phyloP scores from a whole-genome alignment of 2,888 invertebrate genomes.

The Ophion slaviceki region DNA sequence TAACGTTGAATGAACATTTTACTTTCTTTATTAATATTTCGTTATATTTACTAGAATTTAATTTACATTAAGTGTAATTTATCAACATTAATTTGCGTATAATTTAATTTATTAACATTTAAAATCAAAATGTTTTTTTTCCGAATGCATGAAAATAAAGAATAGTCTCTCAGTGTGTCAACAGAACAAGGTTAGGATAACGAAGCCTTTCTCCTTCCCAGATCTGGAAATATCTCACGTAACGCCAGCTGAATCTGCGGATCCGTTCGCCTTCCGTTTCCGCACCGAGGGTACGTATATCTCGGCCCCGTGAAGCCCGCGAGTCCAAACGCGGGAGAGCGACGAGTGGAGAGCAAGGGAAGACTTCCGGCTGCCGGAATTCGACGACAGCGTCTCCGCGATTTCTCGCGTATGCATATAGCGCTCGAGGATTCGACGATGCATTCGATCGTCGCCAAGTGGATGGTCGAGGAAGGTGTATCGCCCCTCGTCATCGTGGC shows the following conservation, averaged over 20 bases:
- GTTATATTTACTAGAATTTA: too few species aligned
- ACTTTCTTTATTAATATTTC: too few species aligned
- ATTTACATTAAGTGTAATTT: background rate
- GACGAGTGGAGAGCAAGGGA: background rate
- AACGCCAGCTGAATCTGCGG: slow-evolving; percentile 49
- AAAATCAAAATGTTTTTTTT: background rate
- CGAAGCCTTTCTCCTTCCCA: slow-evolving; percentile 51
- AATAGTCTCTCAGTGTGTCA: slow-evolving; percentile 5
- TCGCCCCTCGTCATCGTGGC: slow-evolving; percentile 37
- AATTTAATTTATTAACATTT: background rate
- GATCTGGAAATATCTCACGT: slow-evolving; percentile 63
- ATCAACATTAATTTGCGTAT: background rate
- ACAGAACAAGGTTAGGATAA: slow-evolving; percentile 52
- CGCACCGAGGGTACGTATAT: slow-evolving; percentile 11
- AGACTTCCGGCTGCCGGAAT: slow-evolving; percentile 54
- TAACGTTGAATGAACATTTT: too few species aligned
- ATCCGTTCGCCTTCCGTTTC: slow-evolving; percentile 61
- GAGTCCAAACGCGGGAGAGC: slow-evolving; percentile 17
- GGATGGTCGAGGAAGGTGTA: slow-evolving; percentile 47
- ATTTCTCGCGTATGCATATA: background rate
- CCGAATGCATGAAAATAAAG: background rate
- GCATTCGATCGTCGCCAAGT: slow-evolving; percentile 54
- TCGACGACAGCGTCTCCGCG: slow-evolving; percentile 44
- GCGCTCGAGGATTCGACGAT: slow-evolving; percentile 46
- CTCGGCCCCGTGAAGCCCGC: background rate